Percentiles rank a stretch among this genome's conserved stretches.
phyloP scores from a whole-genome alignment of 2,113 vertebrate genomes.

The Psilopsiagon aymara region DNA sequence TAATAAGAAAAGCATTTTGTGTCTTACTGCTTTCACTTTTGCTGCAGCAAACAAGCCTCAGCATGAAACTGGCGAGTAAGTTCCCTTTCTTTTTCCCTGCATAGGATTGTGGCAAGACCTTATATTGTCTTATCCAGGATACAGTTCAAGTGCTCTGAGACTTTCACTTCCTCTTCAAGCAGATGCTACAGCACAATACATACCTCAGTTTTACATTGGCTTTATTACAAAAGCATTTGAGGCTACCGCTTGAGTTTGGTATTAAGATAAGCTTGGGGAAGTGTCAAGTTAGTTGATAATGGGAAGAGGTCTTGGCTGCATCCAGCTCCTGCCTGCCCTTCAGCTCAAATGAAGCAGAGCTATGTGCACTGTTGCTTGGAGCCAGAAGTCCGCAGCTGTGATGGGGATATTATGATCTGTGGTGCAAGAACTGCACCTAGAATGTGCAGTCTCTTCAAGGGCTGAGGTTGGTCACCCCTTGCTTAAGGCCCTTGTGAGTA shows the following conservation, averaged over 20 bases:
- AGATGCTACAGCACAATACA: not conserved
- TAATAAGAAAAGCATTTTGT: not conserved
- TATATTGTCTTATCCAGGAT: not conserved
- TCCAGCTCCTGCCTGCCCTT: not conserved
- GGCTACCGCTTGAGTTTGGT: not conserved
- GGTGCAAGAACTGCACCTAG: not conserved
- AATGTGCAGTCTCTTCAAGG: not conserved
- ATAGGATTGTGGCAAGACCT: not conserved
- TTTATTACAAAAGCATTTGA: not conserved
- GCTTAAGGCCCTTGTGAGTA: not conserved
- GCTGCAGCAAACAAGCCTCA: not conserved
- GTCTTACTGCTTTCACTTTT: not conserved
- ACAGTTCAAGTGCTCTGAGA: not conserved
- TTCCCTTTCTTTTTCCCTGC: not conserved
- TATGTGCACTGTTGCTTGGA: not conserved
- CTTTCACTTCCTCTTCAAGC: not conserved
- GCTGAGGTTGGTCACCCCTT: not conserved
- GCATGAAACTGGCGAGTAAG: not conserved
- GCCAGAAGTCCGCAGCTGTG: not conserved
- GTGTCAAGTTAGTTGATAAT: not conserved
- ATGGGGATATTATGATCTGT: not conserved
- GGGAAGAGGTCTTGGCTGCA: not conserved
- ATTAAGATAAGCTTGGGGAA: not conserved
- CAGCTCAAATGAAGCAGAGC: not conserved
- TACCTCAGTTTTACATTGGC: not conserved